Evolutionary conservation across 1,140 invertebrate species (phyloP).

Genomic region (Drosophila baimaii): DNA sequence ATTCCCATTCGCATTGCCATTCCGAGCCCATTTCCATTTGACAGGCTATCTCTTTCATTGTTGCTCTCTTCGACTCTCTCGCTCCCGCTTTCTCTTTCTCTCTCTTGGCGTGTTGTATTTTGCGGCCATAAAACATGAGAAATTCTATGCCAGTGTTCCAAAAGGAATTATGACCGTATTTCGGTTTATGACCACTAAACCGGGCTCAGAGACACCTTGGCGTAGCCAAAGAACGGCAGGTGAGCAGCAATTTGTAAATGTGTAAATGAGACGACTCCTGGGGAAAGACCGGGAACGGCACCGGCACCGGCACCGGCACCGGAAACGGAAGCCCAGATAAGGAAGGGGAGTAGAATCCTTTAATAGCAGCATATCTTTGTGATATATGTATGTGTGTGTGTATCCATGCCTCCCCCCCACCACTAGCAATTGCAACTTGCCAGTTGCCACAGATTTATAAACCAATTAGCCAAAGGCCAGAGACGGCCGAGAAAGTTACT

Average conservation of each 20-base stretch:
- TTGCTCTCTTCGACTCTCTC: neutral
- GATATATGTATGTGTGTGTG: neutral
- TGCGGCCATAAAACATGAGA: constrained; percentile 69
- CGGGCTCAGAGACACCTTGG: constrained; percentile 49
- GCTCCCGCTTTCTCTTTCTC: neutral
- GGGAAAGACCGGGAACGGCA: neutral
- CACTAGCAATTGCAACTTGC: constrained; percentile 15
- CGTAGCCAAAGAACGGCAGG: constrained; percentile 3
- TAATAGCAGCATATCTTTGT: constrained; percentile 26
- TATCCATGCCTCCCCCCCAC: too few relatives aligned
- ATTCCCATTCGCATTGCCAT: constrained; percentile 12
- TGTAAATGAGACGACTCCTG: constrained; percentile 49
- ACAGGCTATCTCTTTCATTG: constrained; percentile 6
- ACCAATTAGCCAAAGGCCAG: constrained; percentile 46
- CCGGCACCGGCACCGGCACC: neutral
- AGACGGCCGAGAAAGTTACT: constrained; percentile 29
- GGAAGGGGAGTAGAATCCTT: constrained; percentile 13
- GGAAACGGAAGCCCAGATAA: constrained; percentile 16
- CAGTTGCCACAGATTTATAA: constrained; percentile 48
- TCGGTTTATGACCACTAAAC: constrained; percentile 77
- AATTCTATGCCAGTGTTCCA: constrained; percentile 60
- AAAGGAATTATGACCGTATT: constrained; percentile 77
- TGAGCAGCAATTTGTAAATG: constrained; percentile 70
- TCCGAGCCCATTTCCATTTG: constrained; percentile 10
- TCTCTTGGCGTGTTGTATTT: constrained; percentile 31